Base-by-base conservation (phyloP, 2,888 invertebrate genomes). In the Oscheius myriophilus region DNA sequence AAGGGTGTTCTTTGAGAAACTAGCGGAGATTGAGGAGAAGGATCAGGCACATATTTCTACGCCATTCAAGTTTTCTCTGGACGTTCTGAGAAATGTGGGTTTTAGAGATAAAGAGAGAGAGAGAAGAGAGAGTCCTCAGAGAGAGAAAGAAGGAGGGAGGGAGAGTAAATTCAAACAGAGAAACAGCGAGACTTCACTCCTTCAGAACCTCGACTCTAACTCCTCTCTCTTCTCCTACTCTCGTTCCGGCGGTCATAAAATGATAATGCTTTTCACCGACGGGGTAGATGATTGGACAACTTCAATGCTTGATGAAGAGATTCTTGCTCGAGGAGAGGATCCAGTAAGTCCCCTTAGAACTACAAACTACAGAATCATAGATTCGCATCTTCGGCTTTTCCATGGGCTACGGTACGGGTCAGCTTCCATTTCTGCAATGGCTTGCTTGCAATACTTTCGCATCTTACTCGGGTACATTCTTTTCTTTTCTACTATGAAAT, bases 181-280 rank as follows among this genome's bases (percentile, higher is more conserved):
- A n/a, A n/a, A n/a, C n/a, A n/a, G n/a, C n/a, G n/a, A n/a, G n/a
- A n/a, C n/a, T 25, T 53, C 4, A 3, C 41, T n/a, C 53, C 62
- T 72, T 39, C 64, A 77, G 73, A 74, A 79, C 45, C 61, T 76
- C 6, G 67, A 72, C 9, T 69, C 74, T 1, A 72, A 74, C 26
- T 68, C 72, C 1, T 72, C 76, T 1, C 55, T 77, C 9, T 79
- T 79, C 58, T 64, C 74, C 1, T 71, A 77, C 64, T 70, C 70
- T 21, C 70, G 79, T n/a, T 77, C 89, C 2, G 87, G 88, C 58
- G 90, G 90, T 74, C 89, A 90, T 84, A 87, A 88, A 72, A 86
- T 90, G 57, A 88, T 90, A 49, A 88, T 90, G 87, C 82, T 90
- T 55, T 87, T 90, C 76, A 90, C 90, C 23, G 90, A 90, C 81